Percentiles rank a stretch among this genome's conserved stretches.
These are phyloP conservation scores for Zoanthus sansibaricus DNA, from an alignment of 92 coral and sea anemone species.

Conservation along the genomic window DNA sequence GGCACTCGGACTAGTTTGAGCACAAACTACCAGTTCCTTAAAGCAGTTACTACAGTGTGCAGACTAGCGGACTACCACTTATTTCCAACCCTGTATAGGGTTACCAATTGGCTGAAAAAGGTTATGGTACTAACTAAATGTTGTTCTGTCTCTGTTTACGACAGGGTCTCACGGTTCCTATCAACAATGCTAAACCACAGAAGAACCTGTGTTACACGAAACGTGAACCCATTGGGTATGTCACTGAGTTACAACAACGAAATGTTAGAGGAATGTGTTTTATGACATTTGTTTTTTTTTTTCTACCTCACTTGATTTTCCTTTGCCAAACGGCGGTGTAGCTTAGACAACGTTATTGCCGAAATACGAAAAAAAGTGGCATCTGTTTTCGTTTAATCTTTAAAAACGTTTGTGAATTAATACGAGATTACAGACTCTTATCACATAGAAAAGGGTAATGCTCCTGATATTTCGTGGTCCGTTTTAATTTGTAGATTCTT, in stretches of 20 bases:
- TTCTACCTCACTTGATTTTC: neutral
- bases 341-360: neutral
- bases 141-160: neutral
- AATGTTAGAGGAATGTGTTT: neutral
- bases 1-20: too few relatives aligned
- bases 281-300: neutral
- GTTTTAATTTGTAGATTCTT: too few relatives aligned
- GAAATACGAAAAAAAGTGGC: neutral
- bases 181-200: slow-evolving; percentile 96
- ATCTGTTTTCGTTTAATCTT: neutral
- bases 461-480: too few relatives aligned
- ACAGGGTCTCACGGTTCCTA: slow-evolving; percentile 94
- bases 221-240: slow-evolving; percentile 96
- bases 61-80: too few relatives aligned
- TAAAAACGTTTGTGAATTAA: too few relatives aligned
- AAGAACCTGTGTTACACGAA: slow-evolving; percentile 88
- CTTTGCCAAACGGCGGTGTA: too few relatives aligned
- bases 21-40: too few relatives aligned
- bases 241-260: neutral
- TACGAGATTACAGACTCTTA: too few relatives aligned
- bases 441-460: too few relatives aligned
- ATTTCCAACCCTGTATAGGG: too few relatives aligned
- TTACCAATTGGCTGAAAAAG: neutral
- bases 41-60: too few relatives aligned
- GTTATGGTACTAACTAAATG: neutral